phyloP scores from a whole-genome alignment of 1,140 invertebrate genomes.

The Araneus ventricosus region DNA sequence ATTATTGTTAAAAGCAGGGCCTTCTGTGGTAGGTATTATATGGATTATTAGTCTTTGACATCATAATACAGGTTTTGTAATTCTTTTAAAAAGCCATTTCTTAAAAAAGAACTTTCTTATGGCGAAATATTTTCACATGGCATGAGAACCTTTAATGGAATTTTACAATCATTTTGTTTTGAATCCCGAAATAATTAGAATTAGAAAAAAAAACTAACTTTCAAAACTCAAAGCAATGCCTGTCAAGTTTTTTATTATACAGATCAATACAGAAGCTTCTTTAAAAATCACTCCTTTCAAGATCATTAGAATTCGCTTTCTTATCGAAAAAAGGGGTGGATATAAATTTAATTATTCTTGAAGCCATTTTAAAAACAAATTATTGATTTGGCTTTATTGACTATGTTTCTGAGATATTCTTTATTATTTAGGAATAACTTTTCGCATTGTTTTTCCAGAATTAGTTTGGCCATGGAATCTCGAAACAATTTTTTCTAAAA shows the following conservation, averaged over 20 bases:
- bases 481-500: too few relatives aligned
- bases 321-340: not conserved
- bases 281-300: not conserved
- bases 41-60: too few relatives aligned
- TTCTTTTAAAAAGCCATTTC: too few relatives aligned
- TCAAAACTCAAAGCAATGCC: not conserved
- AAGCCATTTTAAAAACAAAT: not conserved
- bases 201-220: not conserved
- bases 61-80: too few relatives aligned
- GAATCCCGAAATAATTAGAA: not conserved
- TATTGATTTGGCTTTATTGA: not conserved
- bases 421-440: not conserved
- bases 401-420: not conserved
- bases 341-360: slow-evolving; percentile 7
- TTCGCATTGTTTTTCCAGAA: not conserved
- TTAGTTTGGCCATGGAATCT: too few relatives aligned
- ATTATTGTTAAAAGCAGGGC: too few relatives aligned
- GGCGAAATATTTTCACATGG: too few relatives aligned
- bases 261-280: not conserved
- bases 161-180: not conserved
- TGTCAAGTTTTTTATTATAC: not conserved
- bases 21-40: too few relatives aligned
- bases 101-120: too few relatives aligned
- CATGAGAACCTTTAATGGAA: not conserved
- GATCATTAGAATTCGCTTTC: not conserved